Evolutionary conservation across 2,113 vertebrate genomes (phyloP).

Genomic region (Hyla sarda): DNA sequence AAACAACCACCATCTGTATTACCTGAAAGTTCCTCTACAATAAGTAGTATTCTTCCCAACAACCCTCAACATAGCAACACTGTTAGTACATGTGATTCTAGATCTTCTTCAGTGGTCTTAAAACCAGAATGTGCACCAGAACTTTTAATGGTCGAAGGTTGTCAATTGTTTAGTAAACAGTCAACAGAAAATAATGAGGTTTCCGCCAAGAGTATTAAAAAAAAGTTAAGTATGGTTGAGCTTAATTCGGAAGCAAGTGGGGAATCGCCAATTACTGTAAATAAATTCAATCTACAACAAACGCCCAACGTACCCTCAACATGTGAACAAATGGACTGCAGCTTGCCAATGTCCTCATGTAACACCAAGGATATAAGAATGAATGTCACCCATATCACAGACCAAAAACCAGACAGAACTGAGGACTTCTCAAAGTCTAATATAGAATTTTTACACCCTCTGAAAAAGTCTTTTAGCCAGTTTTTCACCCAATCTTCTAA

Average conservation of each 20-base stretch:
- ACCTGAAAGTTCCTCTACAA: background rate
- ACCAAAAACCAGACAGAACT: background rate
- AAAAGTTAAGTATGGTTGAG: background rate
- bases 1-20: background rate
- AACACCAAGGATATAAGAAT: background rate
- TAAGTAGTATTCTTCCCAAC: slow-evolving; percentile 18
- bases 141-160: background rate
- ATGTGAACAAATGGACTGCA: background rate
- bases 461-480: slow-evolving; percentile 87
- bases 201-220: background rate
- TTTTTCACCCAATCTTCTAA: slow-evolving; percentile 79
- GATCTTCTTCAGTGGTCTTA: background rate
- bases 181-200: background rate
- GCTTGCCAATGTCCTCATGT: background rate
- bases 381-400: background rate
- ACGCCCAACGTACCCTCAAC: background rate
- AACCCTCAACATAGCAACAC: background rate
- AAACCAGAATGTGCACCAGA: background rate
- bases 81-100: background rate
- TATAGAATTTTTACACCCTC: slow-evolving; percentile 81
- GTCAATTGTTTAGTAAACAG: background rate
- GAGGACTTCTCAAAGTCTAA: slow-evolving; percentile 56
- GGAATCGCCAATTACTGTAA: background rate
- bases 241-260: background rate
- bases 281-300: background rate